Evolutionary conservation across 2,888 invertebrate species (phyloP).

Genomic region (Melieria picta): DNA sequence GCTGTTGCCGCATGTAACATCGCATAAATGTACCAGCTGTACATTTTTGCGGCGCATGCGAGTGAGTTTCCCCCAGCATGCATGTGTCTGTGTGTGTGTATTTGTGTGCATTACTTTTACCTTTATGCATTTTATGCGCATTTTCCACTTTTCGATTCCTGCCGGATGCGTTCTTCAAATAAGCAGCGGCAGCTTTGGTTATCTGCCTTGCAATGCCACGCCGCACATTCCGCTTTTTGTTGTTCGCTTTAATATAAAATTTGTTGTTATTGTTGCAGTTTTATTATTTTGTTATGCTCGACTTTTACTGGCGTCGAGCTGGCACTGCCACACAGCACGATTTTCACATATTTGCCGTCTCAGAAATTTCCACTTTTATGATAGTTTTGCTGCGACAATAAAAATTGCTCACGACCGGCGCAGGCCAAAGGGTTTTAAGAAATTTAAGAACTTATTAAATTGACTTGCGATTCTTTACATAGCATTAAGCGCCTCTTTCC

Average conservation of each 20-base stretch:
- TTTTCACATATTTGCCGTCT: neutral
- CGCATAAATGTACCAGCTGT: conserved; percentile 3
- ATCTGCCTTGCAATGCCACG: too few species aligned
- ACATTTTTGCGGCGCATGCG: conserved; percentile 18
- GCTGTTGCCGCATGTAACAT: neutral
- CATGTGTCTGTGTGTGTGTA: conserved; percentile 13
- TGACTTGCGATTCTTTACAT: neutral
- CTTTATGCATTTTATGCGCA: conserved; percentile 38
- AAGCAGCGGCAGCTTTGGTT: neutral
- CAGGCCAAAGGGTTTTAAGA: neutral
- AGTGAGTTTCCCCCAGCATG: conserved; percentile 21
- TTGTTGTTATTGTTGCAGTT: conserved; percentile 46
- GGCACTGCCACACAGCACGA: neutral
- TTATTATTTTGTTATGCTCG: conserved; percentile 5
- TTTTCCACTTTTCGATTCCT: conserved; percentile 38
- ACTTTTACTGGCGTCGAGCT: neutral
- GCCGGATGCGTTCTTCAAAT: neutral
- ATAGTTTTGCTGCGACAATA: neutral
- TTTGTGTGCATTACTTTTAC: neutral
- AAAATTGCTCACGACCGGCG: too few species aligned
- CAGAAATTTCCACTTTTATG: neutral
- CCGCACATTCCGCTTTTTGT: neutral
- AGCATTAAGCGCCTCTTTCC: too few species aligned
- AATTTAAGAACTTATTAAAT: neutral
- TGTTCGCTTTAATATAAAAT: conserved; percentile 12